Evolutionary conservation across 2,113 vertebrate species (phyloP), one percentile per base, ranked within the genome.

Genomic region (Phylloscopus trochiloides): DNA sequence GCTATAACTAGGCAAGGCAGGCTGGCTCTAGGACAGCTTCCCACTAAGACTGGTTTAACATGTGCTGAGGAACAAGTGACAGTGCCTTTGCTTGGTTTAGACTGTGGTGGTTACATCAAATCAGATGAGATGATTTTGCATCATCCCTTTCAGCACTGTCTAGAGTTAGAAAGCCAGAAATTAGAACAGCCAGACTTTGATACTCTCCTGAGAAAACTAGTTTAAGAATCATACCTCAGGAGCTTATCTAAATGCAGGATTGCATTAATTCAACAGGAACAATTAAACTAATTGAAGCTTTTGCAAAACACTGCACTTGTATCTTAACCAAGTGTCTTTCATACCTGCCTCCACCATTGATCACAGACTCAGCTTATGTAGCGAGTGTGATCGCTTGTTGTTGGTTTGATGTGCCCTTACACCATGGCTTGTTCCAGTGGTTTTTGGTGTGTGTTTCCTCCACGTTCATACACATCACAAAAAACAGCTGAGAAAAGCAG

Each of bases 281-380:
- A 90, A 87, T 87, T 91, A 79, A 94, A 55, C 31, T 81, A 75
- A 94, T 81, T 83, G 72, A 79, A 87, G 43, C 47, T 78, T 85
- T 76, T 72, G 34, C 73, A 92, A 72, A 91, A 76, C 3, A 2
- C n/a, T 67, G 19, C 25, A 5, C 25, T 84, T 90, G 34, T 29
- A 62, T 90, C 90, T 90, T 57, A 88, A 86, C 14, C 17, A 54
- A 58, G 13, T 57, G 72, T 36, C 48, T 47, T 87, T 91, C 71
- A 58, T 38, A 28, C 38, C 58, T 77, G 68, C 50, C 63, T 76
- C 45, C 26, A 36, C 47, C n/a, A n/a, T n/a, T n/a, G n/a, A n/a
- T n/a, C n/a, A n/a, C n/a, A n/a, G n/a, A n/a, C n/a, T n/a, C n/a
- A n/a, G n/a, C n/a, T n/a, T n/a, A n/a, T n/a, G n/a, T n/a, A n/a